A percentile compares a stretch with the other conserved stretches of the same genome.
phyloP scores from a whole-genome alignment of 2,113 vertebrate genomes.

The Tachycineta bicolor region DNA sequence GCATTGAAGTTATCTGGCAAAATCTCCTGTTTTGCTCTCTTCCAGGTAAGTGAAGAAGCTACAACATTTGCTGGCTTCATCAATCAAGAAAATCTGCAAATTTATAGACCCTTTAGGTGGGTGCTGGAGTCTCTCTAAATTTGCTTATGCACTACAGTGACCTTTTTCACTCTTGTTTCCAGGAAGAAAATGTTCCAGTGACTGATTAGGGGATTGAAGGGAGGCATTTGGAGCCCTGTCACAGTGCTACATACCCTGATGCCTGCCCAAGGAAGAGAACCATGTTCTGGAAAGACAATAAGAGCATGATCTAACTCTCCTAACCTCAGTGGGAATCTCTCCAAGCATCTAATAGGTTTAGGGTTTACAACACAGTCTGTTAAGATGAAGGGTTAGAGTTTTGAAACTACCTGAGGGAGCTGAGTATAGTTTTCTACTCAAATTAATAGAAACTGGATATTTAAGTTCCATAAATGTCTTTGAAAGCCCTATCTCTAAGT shows the following conservation, averaged over 20 bases:
- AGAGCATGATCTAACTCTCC: not conserved
- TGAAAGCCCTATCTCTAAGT: constrained; percentile 26
- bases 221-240: not conserved
- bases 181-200: not conserved
- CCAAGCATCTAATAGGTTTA: not conserved
- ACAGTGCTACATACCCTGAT: not conserved
- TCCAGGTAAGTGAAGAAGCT: not conserved
- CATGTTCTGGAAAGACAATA: not conserved
- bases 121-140: not conserved
- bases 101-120: not conserved
- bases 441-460: constrained; percentile 25
- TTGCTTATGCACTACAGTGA: not conserved
- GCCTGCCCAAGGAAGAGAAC: not conserved
- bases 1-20: not conserved
- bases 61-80: not conserved
- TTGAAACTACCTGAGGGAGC: constrained; percentile 29
- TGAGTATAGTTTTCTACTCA: not conserved
- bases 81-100: not conserved
- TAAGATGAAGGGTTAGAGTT: not conserved
- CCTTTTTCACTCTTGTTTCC: not conserved
- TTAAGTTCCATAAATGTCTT: constrained; percentile 28
- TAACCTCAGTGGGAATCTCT: constrained; percentile 3
- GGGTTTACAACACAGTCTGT: not conserved
- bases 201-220: not conserved
- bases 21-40: not conserved